Conservation (phyloP, 1,140 invertebrate genomes). For the Drosophila lowei region DNA sequence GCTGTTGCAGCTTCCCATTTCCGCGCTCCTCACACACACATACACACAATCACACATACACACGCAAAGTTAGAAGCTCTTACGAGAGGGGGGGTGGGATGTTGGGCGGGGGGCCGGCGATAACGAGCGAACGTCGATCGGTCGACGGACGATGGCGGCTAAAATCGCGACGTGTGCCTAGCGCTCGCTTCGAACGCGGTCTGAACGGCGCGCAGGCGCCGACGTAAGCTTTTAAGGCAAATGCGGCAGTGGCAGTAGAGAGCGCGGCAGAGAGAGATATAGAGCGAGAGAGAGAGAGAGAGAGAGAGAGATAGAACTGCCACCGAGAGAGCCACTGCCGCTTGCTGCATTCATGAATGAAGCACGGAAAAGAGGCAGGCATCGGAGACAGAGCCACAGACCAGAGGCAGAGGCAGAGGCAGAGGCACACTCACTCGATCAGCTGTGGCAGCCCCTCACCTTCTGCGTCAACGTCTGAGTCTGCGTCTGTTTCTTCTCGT, state of each 20-base stretch:
- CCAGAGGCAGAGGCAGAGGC: background rate
- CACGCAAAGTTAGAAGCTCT: background rate
- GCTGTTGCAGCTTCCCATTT: slow-evolving; percentile 12
- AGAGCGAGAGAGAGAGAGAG: background rate
- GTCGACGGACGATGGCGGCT: slow-evolving; percentile 23
- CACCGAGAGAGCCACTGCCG: slow-evolving; percentile 5
- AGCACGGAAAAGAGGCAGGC: background rate
- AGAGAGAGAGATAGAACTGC: background rate
- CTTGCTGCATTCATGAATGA: slow-evolving; percentile 32
- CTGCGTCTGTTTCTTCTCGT: slow-evolving; percentile 6
- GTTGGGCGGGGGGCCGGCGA: background rate
- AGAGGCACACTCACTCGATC: slow-evolving; percentile 9
- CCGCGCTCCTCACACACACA: slow-evolving; percentile 11
- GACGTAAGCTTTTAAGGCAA: slow-evolving; percentile 59
- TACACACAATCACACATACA: background rate
- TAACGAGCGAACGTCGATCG: slow-evolving; percentile 17
- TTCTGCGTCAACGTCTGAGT: background rate
- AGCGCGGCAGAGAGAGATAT: slow-evolving; percentile 1
- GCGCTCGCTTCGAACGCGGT: slow-evolving; percentile 68
- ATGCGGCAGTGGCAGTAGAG: slow-evolving; percentile 14
- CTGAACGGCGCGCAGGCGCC: slow-evolving; percentile 73
- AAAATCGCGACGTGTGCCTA: slow-evolving; percentile 59
- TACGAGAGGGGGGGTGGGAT: background rate
- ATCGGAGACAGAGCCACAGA: background rate
- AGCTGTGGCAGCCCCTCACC: slow-evolving; percentile 12